Evolutionary conservation across 2,113 vertebrate genomes (phyloP).

Genomic region (Sakesphorus luctuosus): DNA sequence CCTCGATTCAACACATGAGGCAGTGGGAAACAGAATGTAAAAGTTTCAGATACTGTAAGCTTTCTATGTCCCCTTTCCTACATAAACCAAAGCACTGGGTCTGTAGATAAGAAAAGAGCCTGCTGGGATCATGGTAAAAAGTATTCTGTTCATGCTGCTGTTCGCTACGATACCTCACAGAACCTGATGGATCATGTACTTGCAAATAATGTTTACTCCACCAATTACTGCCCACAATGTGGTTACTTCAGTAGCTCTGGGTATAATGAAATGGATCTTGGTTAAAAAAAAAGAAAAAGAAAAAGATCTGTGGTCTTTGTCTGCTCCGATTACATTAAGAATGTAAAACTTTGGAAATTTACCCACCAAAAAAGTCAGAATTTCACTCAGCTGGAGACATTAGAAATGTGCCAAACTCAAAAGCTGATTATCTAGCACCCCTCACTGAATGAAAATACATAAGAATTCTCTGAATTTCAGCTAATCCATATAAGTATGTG

Average conservation of each 20-base stretch:
- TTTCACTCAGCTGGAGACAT: not conserved
- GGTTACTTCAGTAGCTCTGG: not conserved
- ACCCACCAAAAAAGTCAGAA: not conserved
- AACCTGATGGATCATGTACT: not conserved
- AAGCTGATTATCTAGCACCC: not conserved
- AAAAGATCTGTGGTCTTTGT: not conserved
- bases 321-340: not conserved
- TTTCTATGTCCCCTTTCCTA: not conserved
- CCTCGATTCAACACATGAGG: fast-evolving
- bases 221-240: not conserved
- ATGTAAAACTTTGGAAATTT: not conserved
- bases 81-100: not conserved
- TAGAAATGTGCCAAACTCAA: not conserved
- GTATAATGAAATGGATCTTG: not conserved
- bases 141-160: not conserved
- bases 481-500: not conserved
- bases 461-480: not conserved
- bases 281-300: not conserved
- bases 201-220: constrained; percentile 1
- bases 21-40: not conserved
- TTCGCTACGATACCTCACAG: not conserved
- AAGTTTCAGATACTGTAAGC: not conserved
- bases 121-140: not conserved
- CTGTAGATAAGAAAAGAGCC: not conserved
- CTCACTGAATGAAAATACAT: not conserved